Evolutionary conservation across 1,140 invertebrate genomes (phyloP), one percentile per base, ranked within the genome.

Genomic region (Ericerus pela): DNA sequence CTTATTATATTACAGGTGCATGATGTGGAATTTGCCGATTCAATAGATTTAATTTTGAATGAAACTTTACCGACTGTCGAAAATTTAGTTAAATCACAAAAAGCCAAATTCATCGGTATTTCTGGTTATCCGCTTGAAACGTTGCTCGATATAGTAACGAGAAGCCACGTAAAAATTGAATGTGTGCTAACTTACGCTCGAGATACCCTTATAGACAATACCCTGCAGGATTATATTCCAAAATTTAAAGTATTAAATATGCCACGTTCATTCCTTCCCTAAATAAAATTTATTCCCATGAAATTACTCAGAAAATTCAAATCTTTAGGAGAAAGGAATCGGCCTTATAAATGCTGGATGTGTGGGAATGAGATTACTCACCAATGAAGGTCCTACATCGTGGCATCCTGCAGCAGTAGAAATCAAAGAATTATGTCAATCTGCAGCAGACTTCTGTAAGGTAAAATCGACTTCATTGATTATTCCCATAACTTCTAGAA

Each of bases 21-120:
- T 64, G 92, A 96, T 65, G 74, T 89, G 47, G 91, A 95, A 66
- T 96, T 93, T 69, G 84, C 85, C 1, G 75, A 79, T n/a, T 78
- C 76, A 57, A 65, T 82, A 2, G 80, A 90, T 28, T 72, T 86
- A 28, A 75, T 96, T 6, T 61, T 93, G 2, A 84, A 86, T 28
- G 87, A 95, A 73, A 92, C 89, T 0, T 64, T 96, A 30, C 90
- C 90, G 24, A 79, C 81, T 10, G 65, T 95, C 16, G 77, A 85
- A 58, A 76, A 78, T 63, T 72, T 86, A 14, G 79, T 84, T 14
- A 72, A 78, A 12, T 73, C 79, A 37, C 86, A 87, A 18, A 92
- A 90, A 70, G 84, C 82, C 0, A 78, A 73, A 58, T 83, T 76
- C 65, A 89, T 96, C 59, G 91, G 90, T 1, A 74, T 94, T 12